phyloP scores from a whole-genome alignment of 2,113 vertebrate species.

The Gnathonemus echidnorhynchus region DNA sequence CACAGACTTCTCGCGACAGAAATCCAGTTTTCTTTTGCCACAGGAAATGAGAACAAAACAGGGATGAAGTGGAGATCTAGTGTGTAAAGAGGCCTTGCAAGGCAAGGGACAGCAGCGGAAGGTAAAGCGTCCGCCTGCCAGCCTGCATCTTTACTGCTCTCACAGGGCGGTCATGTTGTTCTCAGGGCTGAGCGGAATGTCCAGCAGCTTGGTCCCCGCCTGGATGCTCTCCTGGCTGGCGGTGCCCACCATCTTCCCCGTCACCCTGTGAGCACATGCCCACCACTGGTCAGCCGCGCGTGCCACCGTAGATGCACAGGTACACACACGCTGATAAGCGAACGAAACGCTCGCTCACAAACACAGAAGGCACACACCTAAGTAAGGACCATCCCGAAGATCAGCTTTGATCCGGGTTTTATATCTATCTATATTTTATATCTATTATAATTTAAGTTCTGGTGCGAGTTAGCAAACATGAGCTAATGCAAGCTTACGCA shows the following conservation, averaged over 20 bases:
- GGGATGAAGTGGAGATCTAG: background rate
- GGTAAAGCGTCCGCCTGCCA: background rate
- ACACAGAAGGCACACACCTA: background rate
- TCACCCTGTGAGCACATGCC: slow-evolving; percentile 62
- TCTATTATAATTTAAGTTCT: background rate
- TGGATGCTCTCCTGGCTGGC: slow-evolving; percentile 82
- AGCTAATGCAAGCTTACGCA: background rate
- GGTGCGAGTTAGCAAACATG: background rate
- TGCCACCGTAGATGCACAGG: background rate
- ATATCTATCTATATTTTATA: background rate
- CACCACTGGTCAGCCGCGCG: background rate
- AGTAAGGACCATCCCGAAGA: background rate
- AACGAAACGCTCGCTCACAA: background rate
- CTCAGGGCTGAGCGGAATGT: slow-evolving; percentile 80
- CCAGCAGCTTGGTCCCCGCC: slow-evolving; percentile 79
- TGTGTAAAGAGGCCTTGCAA: background rate
- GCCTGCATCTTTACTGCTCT: slow-evolving; percentile 26
- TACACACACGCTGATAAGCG: background rate
- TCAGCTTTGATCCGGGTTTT: background rate
- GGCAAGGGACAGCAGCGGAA: background rate
- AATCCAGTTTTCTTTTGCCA: background rate
- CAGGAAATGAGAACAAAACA: background rate
- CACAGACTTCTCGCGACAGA: background rate
- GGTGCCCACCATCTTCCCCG: slow-evolving; percentile 86
- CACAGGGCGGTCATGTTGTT: slow-evolving; percentile 89